Conservation (phyloP, 2,113 vertebrate genomes). For the Chelonoidis abingdonii region DNA sequence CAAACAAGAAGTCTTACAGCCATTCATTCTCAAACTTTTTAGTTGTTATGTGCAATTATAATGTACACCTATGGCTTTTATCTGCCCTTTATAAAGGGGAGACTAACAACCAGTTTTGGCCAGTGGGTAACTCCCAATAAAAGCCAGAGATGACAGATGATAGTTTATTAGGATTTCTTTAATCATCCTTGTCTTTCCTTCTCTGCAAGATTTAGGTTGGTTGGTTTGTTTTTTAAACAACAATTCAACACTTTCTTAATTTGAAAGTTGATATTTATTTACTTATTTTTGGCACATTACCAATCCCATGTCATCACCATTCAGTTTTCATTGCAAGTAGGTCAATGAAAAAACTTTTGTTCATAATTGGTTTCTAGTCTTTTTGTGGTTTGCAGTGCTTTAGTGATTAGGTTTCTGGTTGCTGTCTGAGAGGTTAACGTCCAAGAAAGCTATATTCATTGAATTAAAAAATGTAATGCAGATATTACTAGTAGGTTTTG, state of each 20-base stretch:
- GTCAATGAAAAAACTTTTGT: neutral
- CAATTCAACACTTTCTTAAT: neutral
- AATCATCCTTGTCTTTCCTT: constrained; percentile 7
- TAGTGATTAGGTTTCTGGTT: neutral
- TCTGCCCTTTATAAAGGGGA: constrained; percentile 15
- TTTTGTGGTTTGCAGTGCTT: neutral
- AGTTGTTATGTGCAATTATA: constrained; percentile 16
- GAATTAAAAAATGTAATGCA: neutral
- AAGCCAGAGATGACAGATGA: neutral
- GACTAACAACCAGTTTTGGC: neutral
- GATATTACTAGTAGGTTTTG: neutral
- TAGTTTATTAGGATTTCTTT: neutral
- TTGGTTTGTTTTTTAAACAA: neutral
- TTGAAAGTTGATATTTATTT: neutral
- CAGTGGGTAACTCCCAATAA: constrained; percentile 17
- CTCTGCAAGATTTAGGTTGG: neutral
- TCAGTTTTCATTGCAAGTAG: neutral
- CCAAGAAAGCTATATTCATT: neutral
- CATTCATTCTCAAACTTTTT: constrained; percentile 50
- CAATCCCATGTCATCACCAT: neutral
- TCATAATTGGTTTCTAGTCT: neutral
- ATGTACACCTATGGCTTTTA: constrained; percentile 51
- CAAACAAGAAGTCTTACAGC: constrained; percentile 38
- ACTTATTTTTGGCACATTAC: neutral
- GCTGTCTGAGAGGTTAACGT: neutral